phyloP scores from a whole-genome alignment of 2,888 invertebrate species.

The Melitaea athalia region DNA sequence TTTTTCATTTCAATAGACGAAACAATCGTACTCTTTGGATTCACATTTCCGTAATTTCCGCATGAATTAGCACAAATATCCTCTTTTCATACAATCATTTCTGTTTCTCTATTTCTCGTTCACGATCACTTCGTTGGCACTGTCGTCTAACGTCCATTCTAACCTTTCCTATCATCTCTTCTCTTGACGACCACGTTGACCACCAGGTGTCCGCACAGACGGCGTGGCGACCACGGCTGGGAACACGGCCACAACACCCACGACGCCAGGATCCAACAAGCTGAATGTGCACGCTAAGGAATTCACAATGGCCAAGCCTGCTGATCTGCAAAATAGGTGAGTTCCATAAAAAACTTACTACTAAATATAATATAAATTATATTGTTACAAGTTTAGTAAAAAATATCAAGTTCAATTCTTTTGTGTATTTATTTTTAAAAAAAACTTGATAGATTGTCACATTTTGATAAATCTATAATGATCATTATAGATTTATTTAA shows the following conservation, averaged over 20 bases:
- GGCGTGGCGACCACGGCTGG: conserved; percentile 69
- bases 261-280: conserved; percentile 77
- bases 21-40: not conserved
- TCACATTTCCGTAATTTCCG: not conserved
- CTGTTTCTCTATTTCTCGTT: conserved; percentile 12
- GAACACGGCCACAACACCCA: conserved; percentile 55
- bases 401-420: not conserved
- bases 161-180: conserved; percentile 73
- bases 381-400: too few relatives aligned
- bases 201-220: conserved; percentile 84
- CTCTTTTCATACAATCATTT: conserved; percentile 1
- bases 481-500: too few relatives aligned
- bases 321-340: conserved; percentile 78
- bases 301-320: conserved; percentile 90
- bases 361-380: too few relatives aligned
- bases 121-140: conserved; percentile 14
- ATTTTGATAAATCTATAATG: too few relatives aligned
- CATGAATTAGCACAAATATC: conserved; percentile 7
- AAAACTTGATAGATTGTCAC: too few relatives aligned
- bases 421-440: not conserved
- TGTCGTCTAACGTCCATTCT: conserved; percentile 39
- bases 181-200: conserved; percentile 77
- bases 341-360: conserved; percentile 37
- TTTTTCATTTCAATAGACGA: conserved; percentile 1
- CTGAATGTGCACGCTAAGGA: conserved; percentile 95